Base-by-base conservation (phyloP, 2,888 invertebrate genomes). In the Xestoiulus laeticollis region DNA sequence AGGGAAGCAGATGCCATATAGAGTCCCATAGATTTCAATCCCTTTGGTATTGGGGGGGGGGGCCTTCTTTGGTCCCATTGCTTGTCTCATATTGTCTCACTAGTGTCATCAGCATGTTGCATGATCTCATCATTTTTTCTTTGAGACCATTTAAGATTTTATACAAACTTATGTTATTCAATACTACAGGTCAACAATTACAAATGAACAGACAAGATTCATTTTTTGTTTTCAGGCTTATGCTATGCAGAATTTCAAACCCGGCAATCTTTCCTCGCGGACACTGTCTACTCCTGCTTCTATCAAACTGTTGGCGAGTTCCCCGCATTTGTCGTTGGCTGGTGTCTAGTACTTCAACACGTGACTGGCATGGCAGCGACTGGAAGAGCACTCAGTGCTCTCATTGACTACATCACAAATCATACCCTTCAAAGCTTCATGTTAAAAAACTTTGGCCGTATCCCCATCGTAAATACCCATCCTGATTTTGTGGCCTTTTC, bases 261-360 rank as follows among this genome's bases (percentile, higher is more conserved):
- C 16, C 32, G 78, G 53, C 88, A 88, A 22, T 53, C 88, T 1
- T 84, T 86, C 43, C 86, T 88, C 8, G 86, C 86, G 12, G 87
- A 87, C 2, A 88, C 88, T 22, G 38, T 89, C 44, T 89, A 89
- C 86, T 88, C 88, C 33, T 89, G 89, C 87, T 89, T 88, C 85
- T 89, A 89, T 43, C 89, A 89, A 30, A 78, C 78, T 14, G 85
- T 87, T 30, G 89, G 90, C 85, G 90, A 90, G 88, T 85, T 90
- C 16, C 85, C 89, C 33, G 90, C 90, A 0, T 90, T 89, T 44
- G 85, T 89, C 26, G 88, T 89, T 0, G 89, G 89, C 1, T 90
- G 90, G 90, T 86, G 88, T 6, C 88, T 85, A 59, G 32, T 90
- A 0, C 22, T 90, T 0, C 88, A 89, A 16, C 89, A 89, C 59